Conservation (phyloP, 2,797 vertebrate species). For the Cetoscarus ocellatus region DNA sequence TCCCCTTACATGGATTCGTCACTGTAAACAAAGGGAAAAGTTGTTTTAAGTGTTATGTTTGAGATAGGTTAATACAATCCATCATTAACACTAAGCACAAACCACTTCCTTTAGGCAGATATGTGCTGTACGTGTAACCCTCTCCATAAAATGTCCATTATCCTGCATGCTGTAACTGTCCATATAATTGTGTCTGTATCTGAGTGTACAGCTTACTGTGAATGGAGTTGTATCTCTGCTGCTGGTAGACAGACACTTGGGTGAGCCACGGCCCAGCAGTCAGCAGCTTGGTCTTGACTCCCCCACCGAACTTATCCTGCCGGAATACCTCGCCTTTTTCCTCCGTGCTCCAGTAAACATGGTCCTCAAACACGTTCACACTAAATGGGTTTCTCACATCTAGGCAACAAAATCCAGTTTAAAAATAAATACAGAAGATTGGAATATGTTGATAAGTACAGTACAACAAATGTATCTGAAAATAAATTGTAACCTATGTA, state of each 20-base stretch:
- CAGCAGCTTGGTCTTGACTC: constrained; percentile 87
- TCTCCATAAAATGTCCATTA: neutral
- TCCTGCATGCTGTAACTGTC: neutral
- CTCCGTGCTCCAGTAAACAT: constrained; percentile 92
- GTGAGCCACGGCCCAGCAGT: constrained; percentile 93
- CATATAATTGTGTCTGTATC: neutral
- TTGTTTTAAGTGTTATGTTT: neutral
- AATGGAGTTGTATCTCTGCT: constrained; percentile 89
- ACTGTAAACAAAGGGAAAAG: constrained; percentile 55
- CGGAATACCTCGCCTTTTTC: constrained; percentile 93
- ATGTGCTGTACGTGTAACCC: too few relatives aligned
- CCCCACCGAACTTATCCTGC: constrained; percentile 91
- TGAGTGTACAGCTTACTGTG: constrained; percentile 65
- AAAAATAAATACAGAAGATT: neutral
- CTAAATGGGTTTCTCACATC: constrained; percentile 89
- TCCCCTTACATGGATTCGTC: constrained; percentile 81
- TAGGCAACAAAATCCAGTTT: constrained; percentile 28
- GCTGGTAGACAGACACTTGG: constrained; percentile 92
- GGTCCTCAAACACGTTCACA: constrained; percentile 92
- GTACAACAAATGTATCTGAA: neutral
- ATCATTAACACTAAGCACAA: too few relatives aligned
- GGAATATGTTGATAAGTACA: neutral
- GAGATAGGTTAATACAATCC: neutral
- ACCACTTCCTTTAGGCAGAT: neutral
- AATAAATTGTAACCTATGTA: constrained; percentile 82